phyloP scores from a whole-genome alignment of 1,140 invertebrate genomes.

The Sminthurides bifidus region DNA sequence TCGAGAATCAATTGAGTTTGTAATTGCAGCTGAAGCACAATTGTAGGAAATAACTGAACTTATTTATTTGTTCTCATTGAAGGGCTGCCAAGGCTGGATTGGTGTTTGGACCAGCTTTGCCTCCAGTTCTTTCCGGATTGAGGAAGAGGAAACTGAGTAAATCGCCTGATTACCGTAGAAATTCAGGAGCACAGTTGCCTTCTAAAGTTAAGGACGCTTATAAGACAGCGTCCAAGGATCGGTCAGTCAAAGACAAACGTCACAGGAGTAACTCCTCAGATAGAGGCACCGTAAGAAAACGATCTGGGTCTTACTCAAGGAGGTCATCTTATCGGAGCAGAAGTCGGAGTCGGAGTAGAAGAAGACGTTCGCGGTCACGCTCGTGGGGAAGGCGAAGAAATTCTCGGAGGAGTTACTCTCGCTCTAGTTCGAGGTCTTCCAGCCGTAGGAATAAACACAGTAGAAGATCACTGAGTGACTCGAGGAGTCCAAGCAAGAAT shows the following conservation, averaged over 20 bases:
- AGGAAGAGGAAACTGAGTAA: conserved; percentile 30
- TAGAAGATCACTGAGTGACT: not conserved
- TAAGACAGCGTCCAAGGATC: too few species aligned
- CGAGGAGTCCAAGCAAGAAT: not conserved
- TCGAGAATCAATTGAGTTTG: too few species aligned
- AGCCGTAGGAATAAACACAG: not conserved
- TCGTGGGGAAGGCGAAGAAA: not conserved
- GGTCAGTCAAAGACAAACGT: too few species aligned
- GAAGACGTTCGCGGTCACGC: conserved; percentile 22
- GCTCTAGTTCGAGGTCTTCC: not conserved
- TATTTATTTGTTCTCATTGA: not conserved
- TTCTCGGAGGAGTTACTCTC: not conserved
- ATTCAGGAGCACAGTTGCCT: conserved; percentile 35
- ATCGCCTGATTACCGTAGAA: conserved; percentile 32
- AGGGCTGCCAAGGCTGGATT: not conserved
- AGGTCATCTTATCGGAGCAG: conserved; percentile 9
- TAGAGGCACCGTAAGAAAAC: too few species aligned
- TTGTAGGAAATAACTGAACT: too few species aligned
- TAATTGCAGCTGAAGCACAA: too few species aligned
- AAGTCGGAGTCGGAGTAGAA: conserved; percentile 29
- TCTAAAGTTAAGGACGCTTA: too few species aligned
- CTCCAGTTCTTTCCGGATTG: conserved; percentile 19
- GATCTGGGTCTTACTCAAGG: conserved; percentile 27
- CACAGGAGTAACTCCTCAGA: too few species aligned
- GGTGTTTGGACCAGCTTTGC: conserved; percentile 18